Evolutionary conservation across 2,797 vertebrate genomes (phyloP).

Genomic region (Xenentodon cancila): DNA sequence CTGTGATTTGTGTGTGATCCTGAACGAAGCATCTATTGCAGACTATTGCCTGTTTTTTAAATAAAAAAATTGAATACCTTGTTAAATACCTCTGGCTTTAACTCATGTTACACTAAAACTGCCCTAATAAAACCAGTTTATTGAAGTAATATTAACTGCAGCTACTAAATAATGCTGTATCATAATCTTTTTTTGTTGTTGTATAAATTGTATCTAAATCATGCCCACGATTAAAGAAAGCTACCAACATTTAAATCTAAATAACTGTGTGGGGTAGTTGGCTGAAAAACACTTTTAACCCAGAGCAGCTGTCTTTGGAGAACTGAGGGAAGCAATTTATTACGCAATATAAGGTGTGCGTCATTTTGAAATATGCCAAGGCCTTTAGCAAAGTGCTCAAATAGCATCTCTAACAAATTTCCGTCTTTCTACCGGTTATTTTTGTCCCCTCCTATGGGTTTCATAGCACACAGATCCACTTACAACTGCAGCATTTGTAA

Average conservation of each 20-base stretch:
- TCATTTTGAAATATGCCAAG: conserved; percentile 28
- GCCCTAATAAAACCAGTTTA: too few species aligned
- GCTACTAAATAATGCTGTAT: neutral
- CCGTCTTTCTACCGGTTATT: conserved; percentile 22
- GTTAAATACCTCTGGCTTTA: too few species aligned
- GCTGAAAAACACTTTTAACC: conserved; percentile 45
- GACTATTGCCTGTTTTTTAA: too few species aligned
- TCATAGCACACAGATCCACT: conserved; percentile 37
- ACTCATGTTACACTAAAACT: too few species aligned
- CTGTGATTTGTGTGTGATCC: too few species aligned
- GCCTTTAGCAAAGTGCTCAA: conserved; percentile 25
- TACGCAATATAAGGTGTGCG: conserved; percentile 34
- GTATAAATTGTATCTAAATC: conserved; percentile 15
- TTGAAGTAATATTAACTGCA: neutral
- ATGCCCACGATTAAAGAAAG: neutral
- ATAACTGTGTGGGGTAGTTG: conserved; percentile 18
- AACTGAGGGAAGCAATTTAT: conserved; percentile 48
- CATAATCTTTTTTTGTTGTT: neutral
- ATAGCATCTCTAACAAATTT: conserved; percentile 44
- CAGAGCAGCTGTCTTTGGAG: conserved; percentile 31
- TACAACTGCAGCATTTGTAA: conserved; percentile 45
- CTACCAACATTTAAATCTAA: conserved; percentile 8
- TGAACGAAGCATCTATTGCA: too few species aligned
- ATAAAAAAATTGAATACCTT: too few species aligned
- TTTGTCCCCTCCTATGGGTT: conserved; percentile 34